Evolutionary conservation across 1,140 invertebrate species (phyloP).

Genomic region (Drosophila ambigua): DNA sequence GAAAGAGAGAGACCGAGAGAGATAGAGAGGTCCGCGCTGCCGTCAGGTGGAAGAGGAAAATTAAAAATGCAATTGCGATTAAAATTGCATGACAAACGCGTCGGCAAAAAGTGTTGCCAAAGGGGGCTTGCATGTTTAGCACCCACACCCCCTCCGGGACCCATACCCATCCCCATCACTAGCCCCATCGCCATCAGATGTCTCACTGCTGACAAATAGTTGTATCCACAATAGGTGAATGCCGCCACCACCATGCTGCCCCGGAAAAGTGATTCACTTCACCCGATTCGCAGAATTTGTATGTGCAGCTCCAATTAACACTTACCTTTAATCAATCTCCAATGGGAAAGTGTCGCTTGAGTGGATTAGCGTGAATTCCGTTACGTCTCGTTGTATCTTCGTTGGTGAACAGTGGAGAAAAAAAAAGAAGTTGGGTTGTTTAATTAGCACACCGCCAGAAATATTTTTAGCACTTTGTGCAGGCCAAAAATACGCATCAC

Average conservation of each 20-base stretch:
- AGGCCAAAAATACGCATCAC: conserved; percentile 38
- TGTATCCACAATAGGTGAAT: conserved; percentile 17
- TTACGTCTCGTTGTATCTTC: conserved; percentile 28
- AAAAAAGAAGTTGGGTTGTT: conserved; percentile 45
- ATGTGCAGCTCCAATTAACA: conserved; percentile 55
- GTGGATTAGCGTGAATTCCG: conserved; percentile 40
- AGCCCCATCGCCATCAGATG: conserved; percentile 2
- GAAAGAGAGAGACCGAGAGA: conserved; percentile 11
- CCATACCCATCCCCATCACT: neutral
- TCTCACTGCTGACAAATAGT: conserved; percentile 44
- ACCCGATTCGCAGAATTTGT: conserved; percentile 24
- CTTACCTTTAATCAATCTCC: conserved; percentile 61
- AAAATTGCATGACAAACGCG: conserved; percentile 81
- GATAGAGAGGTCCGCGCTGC: conserved; percentile 24
- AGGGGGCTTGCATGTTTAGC: conserved; percentile 67
- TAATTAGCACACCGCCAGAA: conserved; percentile 56
- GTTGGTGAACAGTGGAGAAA: neutral
- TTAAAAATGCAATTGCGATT: conserved; percentile 82
- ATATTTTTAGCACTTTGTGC: conserved; percentile 26
- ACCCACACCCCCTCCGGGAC: neutral
- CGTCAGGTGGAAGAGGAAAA: conserved; percentile 79
- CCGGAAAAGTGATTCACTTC: conserved; percentile 41
- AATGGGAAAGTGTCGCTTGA: conserved; percentile 46
- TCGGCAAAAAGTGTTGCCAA: conserved; percentile 64
- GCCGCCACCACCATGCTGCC: conserved; percentile 4